These are phyloP conservation scores for Xestia xanthographa DNA, from an alignment of 2,888 invertebrate species.

Conservation along the genomic window DNA sequence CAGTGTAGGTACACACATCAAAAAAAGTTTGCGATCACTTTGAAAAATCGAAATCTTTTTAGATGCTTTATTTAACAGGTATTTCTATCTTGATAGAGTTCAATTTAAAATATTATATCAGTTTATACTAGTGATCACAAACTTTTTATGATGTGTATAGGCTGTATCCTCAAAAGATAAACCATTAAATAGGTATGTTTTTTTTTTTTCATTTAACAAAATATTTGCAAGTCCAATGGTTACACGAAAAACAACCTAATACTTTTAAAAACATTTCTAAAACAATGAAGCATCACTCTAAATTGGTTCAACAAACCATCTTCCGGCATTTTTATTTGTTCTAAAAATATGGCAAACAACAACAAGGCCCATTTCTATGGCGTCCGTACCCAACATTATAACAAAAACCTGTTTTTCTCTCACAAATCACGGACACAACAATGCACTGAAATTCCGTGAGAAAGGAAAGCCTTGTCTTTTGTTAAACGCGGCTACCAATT, in stretches of 20 bases:
- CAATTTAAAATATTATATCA: too few species aligned
- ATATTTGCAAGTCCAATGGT: not conserved
- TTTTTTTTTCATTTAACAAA: not conserved
- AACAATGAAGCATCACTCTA: not conserved
- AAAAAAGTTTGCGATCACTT: too few species aligned
- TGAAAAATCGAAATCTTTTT: too few species aligned
- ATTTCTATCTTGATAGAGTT: too few species aligned
- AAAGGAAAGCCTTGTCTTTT: constrained; percentile 46
- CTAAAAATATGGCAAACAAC: constrained; percentile 41
- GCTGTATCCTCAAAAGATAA: not conserved
- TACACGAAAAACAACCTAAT: not conserved
- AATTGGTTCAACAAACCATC: constrained; percentile 26
- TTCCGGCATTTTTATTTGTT: constrained; percentile 31
- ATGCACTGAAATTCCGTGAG: constrained; percentile 44
- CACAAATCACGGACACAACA: constrained; percentile 59
- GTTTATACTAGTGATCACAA: too few species aligned
- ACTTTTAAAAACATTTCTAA: not conserved
- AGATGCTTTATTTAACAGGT: too few species aligned
- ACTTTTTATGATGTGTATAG: too few species aligned
- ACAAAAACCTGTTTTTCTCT: constrained; percentile 44
- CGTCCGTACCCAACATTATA: constrained; percentile 31
- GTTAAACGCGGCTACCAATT: constrained; percentile 42
- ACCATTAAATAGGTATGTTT: not conserved
- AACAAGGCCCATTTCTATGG: constrained; percentile 10
- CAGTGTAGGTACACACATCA: too few species aligned